Evolutionary conservation across 2,797 vertebrate species (phyloP), one percentile per base, ranked within the genome.

Genomic region (Diplodus sargus): DNA sequence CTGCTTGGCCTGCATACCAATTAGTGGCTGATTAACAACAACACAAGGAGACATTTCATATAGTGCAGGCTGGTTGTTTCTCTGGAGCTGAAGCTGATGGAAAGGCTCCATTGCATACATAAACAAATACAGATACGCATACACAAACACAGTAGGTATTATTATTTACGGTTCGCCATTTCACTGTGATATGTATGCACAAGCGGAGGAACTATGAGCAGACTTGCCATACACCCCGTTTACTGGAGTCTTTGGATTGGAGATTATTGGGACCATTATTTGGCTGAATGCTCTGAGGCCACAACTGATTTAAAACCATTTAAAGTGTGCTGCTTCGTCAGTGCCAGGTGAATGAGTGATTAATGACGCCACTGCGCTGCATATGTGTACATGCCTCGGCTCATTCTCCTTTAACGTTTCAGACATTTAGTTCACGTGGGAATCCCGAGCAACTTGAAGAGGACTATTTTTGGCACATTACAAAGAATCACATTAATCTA

Each of bases 21-120:
- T 89, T 83, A 91, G 68, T 82, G 65, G 48, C 84, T 85, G 84
- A 89, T 88, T 81, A 90, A 80, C 74, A 84, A 73, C 83, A 73
- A 79, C 20, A 25, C 54, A 62, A 78, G 58, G 63, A 77, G 39
- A 77, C 18, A 10, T 82, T 74, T 69, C 49, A 79, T 54, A 69
- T 9, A 49, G 18, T 47, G 42, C 68, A 62, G 76, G 73, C 74
- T 69, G 78, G 79, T 51, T 70, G 67, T 63, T 64, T 76, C 57
- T 68, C 49, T 54, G 63, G 39, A 74, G 70, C 78, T 47, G 45
- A 86, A 69, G 67, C 85, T 85, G 61, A 86, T 43, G 30, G 67
- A 81, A 57, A 61, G 48, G 49, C 54, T 75, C 61, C 42, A 63
- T 74, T 71, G 72, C 71, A 73, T 43, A 54, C 54, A 70, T 69